A percentile compares a stretch with the other conserved stretches of the same genome.
phyloP scores from a whole-genome alignment of 2,113 vertebrate genomes.

The Plecturocebus donacophilus region DNA sequence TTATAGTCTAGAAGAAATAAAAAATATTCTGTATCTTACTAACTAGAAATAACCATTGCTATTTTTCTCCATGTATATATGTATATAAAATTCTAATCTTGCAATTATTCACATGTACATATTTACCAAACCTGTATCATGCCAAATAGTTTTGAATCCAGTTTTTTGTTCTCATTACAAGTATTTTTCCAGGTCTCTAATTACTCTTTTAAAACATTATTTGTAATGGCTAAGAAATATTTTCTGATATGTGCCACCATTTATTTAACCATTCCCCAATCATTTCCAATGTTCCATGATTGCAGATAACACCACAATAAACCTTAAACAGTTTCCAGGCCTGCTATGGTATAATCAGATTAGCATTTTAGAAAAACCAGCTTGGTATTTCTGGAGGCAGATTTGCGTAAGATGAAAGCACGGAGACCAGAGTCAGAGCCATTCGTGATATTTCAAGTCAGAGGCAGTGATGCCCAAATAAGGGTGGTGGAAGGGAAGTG shows the following conservation, averaged over 20 bases:
- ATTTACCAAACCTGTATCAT: neutral
- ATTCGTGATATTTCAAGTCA: neutral
- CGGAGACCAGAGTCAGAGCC: neutral
- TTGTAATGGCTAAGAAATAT: neutral
- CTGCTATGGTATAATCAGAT: neutral
- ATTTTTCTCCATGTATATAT: neutral
- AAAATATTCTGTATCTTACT: neutral
- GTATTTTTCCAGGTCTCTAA: conserved; percentile 6
- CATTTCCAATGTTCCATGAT: neutral
- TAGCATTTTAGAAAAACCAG: conserved; percentile 3
- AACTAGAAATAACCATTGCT: neutral
- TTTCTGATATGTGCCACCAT: neutral
- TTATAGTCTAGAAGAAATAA: neutral
- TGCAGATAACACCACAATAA: neutral
- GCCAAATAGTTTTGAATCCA: neutral
- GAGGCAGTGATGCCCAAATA: neutral
- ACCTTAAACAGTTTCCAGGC: neutral
- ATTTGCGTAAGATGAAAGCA: neutral
- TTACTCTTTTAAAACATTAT: neutral
- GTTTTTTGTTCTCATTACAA: neutral
- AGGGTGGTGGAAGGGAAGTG: accelerated
- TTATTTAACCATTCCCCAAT: neutral
- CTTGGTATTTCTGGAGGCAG: neutral
- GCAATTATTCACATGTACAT: neutral
- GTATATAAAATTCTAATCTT: neutral